Evolutionary conservation across 1,140 invertebrate genomes (phyloP).

Genomic region (Cataglyphis hispanica): DNA sequence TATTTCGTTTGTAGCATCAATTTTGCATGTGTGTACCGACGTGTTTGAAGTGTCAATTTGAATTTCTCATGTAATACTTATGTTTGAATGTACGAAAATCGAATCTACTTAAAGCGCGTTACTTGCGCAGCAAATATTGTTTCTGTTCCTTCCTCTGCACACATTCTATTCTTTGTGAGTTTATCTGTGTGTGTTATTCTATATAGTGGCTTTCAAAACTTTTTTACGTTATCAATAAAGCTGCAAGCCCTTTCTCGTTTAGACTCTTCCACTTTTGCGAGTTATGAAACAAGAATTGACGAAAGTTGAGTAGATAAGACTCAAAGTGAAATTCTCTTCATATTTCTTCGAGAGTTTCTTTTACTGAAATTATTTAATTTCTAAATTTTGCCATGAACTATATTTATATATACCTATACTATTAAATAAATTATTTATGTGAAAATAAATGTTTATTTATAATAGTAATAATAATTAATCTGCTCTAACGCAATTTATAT

Average conservation of each 20-base stretch:
- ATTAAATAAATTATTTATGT: background rate
- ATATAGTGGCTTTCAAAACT: background rate
- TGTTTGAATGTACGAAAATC: slow-evolving; percentile 2
- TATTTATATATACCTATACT: background rate
- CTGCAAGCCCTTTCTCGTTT: background rate
- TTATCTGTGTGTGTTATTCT: background rate
- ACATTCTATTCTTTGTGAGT: slow-evolving; percentile 1
- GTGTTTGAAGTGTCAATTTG: background rate
- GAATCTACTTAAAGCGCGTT: background rate
- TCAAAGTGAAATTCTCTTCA: background rate
- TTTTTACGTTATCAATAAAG: slow-evolving; percentile 18
- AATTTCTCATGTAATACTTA: background rate
- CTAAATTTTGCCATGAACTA: background rate
- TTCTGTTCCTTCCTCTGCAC: background rate
- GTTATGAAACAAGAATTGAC: background rate
- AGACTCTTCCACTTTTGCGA: background rate
- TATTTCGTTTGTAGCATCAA: background rate
- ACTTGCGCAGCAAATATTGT: slow-evolving; percentile 19
- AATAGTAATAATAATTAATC: too few relatives aligned
- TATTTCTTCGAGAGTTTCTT: background rate
- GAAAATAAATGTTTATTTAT: too few relatives aligned
- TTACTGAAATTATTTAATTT: background rate
- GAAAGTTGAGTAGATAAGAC: background rate
- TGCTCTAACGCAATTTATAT: too few relatives aligned
- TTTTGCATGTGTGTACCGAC: background rate